These are phyloP conservation scores for Calliopum simillimum DNA, from an alignment of 2,888 invertebrate genomes.

Conservation along the genomic window DNA sequence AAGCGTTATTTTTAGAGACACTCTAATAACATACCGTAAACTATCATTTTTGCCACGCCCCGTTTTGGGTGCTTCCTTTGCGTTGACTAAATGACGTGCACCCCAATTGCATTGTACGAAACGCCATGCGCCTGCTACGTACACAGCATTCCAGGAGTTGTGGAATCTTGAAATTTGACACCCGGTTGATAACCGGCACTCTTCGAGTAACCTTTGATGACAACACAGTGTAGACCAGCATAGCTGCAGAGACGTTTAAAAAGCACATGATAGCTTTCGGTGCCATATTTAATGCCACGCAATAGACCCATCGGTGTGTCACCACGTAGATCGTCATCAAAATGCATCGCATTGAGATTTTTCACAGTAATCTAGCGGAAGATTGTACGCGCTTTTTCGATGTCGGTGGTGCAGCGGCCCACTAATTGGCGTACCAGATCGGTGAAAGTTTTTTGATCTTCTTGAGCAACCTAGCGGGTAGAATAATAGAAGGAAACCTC, in stretches of 20 bases:
- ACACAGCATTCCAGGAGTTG: slow-evolving; percentile 99
- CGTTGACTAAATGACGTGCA: slow-evolving; percentile 94
- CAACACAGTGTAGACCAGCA: slow-evolving; percentile 97
- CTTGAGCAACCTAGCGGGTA: slow-evolving; percentile 96
- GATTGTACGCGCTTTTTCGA: slow-evolving; percentile 97
- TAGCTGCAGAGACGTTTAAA: slow-evolving; percentile 99
- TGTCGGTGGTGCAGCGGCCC: slow-evolving; percentile 92
- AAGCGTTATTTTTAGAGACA: no score
- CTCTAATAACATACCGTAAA: slow-evolving; percentile 89
- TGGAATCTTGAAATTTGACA: slow-evolving; percentile 92
- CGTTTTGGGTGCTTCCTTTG: slow-evolving; percentile 90
- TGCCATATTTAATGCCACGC: slow-evolving; percentile 97
- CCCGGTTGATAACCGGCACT: slow-evolving; percentile 99
- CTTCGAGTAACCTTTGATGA: slow-evolving; percentile 98
- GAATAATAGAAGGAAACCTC: no score
- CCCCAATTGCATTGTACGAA: slow-evolving; percentile 99
- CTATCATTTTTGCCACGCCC: slow-evolving; percentile 93
- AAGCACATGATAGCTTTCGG: slow-evolving; percentile 98
- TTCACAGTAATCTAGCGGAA: slow-evolving; percentile 99
- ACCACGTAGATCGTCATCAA: slow-evolving; percentile 88
- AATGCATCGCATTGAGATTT: slow-evolving; percentile 97
- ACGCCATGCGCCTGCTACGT: slow-evolving; percentile 98
- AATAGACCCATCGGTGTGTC: slow-evolving; percentile 88
- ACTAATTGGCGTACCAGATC: slow-evolving; percentile 95
- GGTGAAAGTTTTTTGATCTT: slow-evolving; percentile 97